Conservation (phyloP, 2,888 invertebrate species). For the Barypeithes pellucidus region DNA sequence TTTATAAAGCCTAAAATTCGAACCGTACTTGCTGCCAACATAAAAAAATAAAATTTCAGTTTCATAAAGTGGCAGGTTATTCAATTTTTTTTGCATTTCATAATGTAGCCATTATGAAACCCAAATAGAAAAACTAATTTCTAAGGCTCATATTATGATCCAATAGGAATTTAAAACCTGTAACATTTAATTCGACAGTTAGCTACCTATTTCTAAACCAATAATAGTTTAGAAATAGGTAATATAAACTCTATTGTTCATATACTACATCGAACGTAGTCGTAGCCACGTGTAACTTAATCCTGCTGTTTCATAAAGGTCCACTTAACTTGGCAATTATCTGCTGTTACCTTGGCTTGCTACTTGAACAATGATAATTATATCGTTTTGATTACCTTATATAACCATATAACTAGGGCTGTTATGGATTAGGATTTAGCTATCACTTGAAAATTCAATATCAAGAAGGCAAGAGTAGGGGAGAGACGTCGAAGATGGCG, state of each 20-base stretch:
- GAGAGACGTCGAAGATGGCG: no score
- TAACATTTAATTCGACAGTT: no score
- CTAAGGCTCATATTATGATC: no score
- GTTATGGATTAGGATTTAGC: slow-evolving; percentile 1
- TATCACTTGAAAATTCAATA: neutral
- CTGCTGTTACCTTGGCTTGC: slow-evolving; percentile 37
- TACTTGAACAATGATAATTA: slow-evolving; percentile 23
- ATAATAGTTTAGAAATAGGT: neutral
- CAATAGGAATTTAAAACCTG: no score
- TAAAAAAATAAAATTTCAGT: no score
- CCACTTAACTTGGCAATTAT: slow-evolving; percentile 42
- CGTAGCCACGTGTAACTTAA: slow-evolving; percentile 16
- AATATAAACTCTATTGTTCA: neutral
- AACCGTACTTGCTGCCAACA: no score
- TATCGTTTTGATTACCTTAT: slow-evolving; percentile 15
- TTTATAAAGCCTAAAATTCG: no score
- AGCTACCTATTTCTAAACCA: neutral
- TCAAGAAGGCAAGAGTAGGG: no score
- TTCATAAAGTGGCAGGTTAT: no score
- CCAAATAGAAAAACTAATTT: no score
- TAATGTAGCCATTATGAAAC: no score
- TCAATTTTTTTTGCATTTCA: no score
- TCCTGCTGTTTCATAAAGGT: slow-evolving; percentile 17
- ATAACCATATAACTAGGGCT: slow-evolving; percentile 7
- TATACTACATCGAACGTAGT: neutral